Base-by-base conservation (phyloP, 2,888 invertebrate species). In the Disparrhopalites patrizii region DNA sequence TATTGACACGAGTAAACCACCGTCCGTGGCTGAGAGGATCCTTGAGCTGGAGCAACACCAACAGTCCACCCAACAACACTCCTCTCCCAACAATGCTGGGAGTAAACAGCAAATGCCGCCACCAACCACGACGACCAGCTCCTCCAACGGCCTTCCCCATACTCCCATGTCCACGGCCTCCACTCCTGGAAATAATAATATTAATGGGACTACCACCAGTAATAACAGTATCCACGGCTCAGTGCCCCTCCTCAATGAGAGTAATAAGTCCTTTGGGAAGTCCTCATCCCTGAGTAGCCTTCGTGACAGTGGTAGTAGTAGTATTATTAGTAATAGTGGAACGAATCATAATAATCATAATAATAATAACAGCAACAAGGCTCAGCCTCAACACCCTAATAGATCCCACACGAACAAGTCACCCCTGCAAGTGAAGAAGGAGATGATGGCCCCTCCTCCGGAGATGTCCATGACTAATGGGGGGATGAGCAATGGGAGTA, bases 21-120 rank as follows among this genome's bases (percentile, higher is more conserved):
- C 86, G 62, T 85, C 86, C 8, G 86, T 87, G 23, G 86, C 86
- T 15, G 86, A 86, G 75, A 79, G 86, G 66, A 85, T 87, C 68
- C 84, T 81, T 77, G 86, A 86, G 77, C 79, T 87, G 65, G 87
- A 87, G 78, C 82, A 84, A 69, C 81, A 79, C 76, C 78, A 77
- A 40, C 23, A 69, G 40, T 77, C 77, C 28, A 20, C 61, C 28
- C 57, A 57, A 52, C 25, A 47, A 58, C 40, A 40, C 33, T 38
- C 78, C 77, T n/a, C n/a, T n/a, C 50, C 81, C 83, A 78, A 81
- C 47, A 58, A 50, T 54, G 55, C 31, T n/a, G 31, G 27, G 47
- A 31, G 18, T 18, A n/a, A 25, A 30, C 23, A 47, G 47, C 54
- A 38, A 40, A 30, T 67, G 62, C 33, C 54, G 57, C 25, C 47